Conservation (phyloP, 2,888 invertebrate species). For the Sinelater perroti region DNA sequence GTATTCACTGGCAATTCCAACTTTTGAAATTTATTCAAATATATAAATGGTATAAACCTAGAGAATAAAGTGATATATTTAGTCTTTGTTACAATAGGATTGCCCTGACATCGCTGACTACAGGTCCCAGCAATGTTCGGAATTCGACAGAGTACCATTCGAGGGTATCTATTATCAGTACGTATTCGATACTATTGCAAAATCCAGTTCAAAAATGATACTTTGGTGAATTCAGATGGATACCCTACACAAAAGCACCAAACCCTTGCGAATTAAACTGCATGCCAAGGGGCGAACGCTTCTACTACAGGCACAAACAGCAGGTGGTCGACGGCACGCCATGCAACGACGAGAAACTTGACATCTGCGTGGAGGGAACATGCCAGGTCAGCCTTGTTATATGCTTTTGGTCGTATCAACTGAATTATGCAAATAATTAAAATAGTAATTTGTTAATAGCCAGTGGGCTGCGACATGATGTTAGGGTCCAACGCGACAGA, state of each 20-base stretch:
- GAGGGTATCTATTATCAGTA: constrained; percentile 84
- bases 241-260: constrained; percentile 86
- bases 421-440: neutral
- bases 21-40: neutral
- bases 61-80: no score
- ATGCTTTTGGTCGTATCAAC: neutral
- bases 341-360: constrained; percentile 82
- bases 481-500: constrained; percentile 86
- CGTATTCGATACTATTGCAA: constrained; percentile 60
- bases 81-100: constrained; percentile 66
- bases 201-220: no score
- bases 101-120: constrained; percentile 86
- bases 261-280: constrained; percentile 96
- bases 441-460: constrained; percentile 62
- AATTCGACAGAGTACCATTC: constrained; percentile 82
- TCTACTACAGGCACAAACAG: constrained; percentile 86
- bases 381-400: constrained; percentile 76
- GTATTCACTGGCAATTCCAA: no score
- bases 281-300: constrained; percentile 89
- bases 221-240: no score
- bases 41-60: neutral
- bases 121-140: constrained; percentile 88
- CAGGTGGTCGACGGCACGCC: constrained; percentile 86
- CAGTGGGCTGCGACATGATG: constrained; percentile 95
- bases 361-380: constrained; percentile 93